phyloP scores from a whole-genome alignment of 1,140 invertebrate species.

The Helicoverpa armigera region DNA sequence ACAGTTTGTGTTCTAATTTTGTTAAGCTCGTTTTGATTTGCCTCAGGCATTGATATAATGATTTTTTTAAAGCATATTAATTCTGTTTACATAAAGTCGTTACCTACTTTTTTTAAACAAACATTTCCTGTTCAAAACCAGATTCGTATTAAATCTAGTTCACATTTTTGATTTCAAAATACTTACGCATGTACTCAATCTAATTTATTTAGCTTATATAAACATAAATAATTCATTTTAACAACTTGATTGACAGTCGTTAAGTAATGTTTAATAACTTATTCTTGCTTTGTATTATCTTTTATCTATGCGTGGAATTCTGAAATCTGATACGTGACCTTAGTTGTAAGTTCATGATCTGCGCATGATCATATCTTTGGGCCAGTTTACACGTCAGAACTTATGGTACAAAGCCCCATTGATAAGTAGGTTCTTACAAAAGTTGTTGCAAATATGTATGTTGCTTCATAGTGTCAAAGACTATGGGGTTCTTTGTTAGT shows the following conservation, averaged over 20 bases:
- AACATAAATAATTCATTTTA: too few species aligned
- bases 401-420: not conserved
- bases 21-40: constrained; percentile 1
- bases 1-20: constrained; percentile 8
- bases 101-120: not conserved
- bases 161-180: too few species aligned
- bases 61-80: not conserved
- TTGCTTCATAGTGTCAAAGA: not conserved
- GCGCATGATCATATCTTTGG: constrained; percentile 7
- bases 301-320: constrained; percentile 30
- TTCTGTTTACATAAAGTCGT: not conserved
- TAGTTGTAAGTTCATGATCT: constrained; percentile 41
- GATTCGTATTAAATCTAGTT: too few species aligned
- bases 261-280: not conserved
- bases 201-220: too few species aligned
- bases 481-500: too few species aligned
- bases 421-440: constrained; percentile 2
- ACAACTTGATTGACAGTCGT: constrained; percentile 1
- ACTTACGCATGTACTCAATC: too few species aligned
- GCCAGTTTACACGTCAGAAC: constrained; percentile 30
- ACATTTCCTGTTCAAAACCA: not conserved
- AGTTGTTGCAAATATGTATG: not conserved
- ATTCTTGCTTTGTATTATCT: constrained; percentile 4
- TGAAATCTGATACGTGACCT: constrained; percentile 43
- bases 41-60: not conserved